phyloP scores from a whole-genome alignment of 2,888 invertebrate species.

The Nomada ruficornis region DNA sequence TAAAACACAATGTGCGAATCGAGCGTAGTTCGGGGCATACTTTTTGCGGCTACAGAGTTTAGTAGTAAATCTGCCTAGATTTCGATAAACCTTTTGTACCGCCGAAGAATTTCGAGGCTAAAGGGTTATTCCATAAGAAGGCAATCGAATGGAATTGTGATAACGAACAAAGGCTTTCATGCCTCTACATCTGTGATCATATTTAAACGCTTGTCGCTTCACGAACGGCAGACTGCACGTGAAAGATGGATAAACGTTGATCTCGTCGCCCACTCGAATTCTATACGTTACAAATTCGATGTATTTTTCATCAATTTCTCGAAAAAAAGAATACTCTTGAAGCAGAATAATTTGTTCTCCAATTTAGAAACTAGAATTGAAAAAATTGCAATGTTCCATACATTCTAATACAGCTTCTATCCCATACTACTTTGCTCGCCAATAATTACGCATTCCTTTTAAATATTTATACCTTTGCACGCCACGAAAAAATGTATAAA shows the following conservation, averaged over 20 bases:
- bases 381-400: too few species aligned
- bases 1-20: too few species aligned
- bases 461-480: too few species aligned
- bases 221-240: not conserved
- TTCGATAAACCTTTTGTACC: too few species aligned
- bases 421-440: too few species aligned
- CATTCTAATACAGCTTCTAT: too few species aligned
- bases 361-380: too few species aligned
- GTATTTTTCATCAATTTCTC: not conserved
- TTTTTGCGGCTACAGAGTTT: too few species aligned
- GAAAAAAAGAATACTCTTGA: not conserved
- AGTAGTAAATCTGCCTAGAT: too few species aligned
- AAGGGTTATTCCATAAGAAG: slow-evolving; percentile 31
- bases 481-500: not conserved
- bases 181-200: not conserved
- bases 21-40: not conserved
- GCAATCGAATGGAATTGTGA: slow-evolving; percentile 63
- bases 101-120: slow-evolving; percentile 1
- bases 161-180: slow-evolving; percentile 24
- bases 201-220: not conserved
- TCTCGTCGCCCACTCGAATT: not conserved
- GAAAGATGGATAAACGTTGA: not conserved
- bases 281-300: not conserved
- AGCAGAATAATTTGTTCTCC: too few species aligned
- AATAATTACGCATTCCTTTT: too few species aligned